Percentiles rank a stretch among this genome's conserved stretches.
Conservation (phyloP, 2,797 vertebrate genomes). For the Xyrichtys novacula region DNA sequence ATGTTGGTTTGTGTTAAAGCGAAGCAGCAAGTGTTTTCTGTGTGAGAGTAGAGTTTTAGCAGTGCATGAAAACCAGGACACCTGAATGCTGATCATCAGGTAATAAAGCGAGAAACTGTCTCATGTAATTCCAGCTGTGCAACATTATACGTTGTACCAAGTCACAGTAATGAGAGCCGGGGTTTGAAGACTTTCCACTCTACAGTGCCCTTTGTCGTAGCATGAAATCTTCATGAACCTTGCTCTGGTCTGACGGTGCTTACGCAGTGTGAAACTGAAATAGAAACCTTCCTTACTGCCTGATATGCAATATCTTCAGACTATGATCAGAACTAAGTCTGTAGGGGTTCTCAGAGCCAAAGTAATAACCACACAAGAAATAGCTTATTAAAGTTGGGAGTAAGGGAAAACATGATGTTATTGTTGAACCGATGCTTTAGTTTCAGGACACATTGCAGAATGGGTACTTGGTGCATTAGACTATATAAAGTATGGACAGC, state of each 20-base stretch:
- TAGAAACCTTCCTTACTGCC: conserved; percentile 3
- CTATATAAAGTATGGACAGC: too few relatives aligned
- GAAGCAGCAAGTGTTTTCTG: not conserved
- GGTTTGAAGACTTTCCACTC: conserved; percentile 27
- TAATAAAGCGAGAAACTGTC: conserved; percentile 12
- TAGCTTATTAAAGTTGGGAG: not conserved
- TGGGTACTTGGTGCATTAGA: not conserved
- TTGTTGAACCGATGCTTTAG: too few relatives aligned
- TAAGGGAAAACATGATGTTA: not conserved
- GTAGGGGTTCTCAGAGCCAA: not conserved
- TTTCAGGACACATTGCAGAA: too few relatives aligned
- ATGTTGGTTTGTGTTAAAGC: not conserved
- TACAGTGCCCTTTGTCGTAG: conserved; percentile 17
- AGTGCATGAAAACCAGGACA: conserved; percentile 9
- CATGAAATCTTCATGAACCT: conserved; percentile 63
- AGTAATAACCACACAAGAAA: not conserved
- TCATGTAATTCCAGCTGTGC: conserved; percentile 40
- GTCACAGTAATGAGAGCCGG: conserved; percentile 53
- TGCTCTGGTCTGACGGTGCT: not conserved
- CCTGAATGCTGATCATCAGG: not conserved
- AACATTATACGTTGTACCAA: conserved; percentile 22
- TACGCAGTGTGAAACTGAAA: conserved; percentile 1
- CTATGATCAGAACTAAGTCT: not conserved
- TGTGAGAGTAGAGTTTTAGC: too few relatives aligned
- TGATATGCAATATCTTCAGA: not conserved